phyloP scores from a whole-genome alignment of 2,888 invertebrate species.

The Tetragonisca angustula region DNA sequence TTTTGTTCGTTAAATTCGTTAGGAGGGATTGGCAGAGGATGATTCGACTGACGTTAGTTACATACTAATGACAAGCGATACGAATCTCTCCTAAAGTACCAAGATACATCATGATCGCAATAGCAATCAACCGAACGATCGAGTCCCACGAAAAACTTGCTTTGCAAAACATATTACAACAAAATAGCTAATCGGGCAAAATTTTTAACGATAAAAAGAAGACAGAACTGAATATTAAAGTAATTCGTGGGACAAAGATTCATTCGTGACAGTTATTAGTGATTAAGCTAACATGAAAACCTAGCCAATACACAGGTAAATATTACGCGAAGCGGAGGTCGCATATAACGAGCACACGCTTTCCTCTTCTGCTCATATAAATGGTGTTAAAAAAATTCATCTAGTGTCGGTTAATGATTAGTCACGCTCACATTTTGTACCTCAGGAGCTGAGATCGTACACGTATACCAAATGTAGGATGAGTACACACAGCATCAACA shows the following conservation, averaged over 20 bases:
- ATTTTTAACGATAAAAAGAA: background rate
- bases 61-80: slow-evolving; percentile 70
- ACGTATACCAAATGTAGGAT: slow-evolving; percentile 53
- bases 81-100: slow-evolving; percentile 59
- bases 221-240: background rate
- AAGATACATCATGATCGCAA: slow-evolving; percentile 65
- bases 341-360: slow-evolving; percentile 47
- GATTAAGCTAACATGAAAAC: slow-evolving; percentile 35
- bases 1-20: slow-evolving; percentile 15
- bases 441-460: slow-evolving; percentile 84
- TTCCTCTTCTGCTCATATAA: slow-evolving; percentile 19
- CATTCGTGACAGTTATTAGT: slow-evolving; percentile 34
- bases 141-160: slow-evolving; percentile 30
- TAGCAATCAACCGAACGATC: slow-evolving; percentile 17
- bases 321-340: slow-evolving; percentile 73
- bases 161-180: slow-evolving; percentile 7
- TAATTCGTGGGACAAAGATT: slow-evolving; percentile 31
- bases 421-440: slow-evolving; percentile 79
- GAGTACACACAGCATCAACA: slow-evolving; percentile 65
- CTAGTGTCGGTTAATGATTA: slow-evolving; percentile 69
- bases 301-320: slow-evolving; percentile 47
- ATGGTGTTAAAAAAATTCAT: slow-evolving; percentile 59
- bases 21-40: slow-evolving; percentile 50
- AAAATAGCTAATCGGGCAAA: slow-evolving; percentile 9
- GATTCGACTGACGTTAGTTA: slow-evolving; percentile 59